Percentiles rank a stretch among this genome's conserved stretches.
Evolutionary conservation across 2,113 vertebrate genomes (phyloP).

Genomic region (Potamarius usumacintae): DNA sequence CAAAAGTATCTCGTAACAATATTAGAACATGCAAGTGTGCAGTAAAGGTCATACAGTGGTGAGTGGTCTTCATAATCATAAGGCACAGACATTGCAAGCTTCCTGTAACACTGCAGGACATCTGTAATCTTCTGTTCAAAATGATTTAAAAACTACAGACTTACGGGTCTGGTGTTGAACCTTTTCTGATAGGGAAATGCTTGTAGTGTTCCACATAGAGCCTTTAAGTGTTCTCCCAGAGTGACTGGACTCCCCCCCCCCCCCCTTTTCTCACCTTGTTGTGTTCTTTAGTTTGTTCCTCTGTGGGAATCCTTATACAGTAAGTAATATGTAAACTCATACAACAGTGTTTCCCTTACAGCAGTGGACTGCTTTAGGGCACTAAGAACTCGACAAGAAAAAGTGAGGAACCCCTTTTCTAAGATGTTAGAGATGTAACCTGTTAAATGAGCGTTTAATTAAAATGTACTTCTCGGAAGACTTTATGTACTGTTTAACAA

Average conservation of each 20-base stretch:
- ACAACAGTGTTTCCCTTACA: neutral
- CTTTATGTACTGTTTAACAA: neutral
- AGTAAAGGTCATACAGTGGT: neutral
- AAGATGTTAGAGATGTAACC: neutral
- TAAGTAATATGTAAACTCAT: neutral
- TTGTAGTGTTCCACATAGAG: neutral
- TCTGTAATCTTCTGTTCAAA: slow-evolving; percentile 3
- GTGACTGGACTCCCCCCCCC: no score
- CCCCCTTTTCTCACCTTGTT: neutral
- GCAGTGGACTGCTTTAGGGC: neutral
- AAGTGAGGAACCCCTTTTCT: neutral
- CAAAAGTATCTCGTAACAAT: neutral
- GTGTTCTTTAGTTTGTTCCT: neutral
- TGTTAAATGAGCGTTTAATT: neutral
- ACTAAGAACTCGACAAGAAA: neutral
- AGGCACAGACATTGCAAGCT: neutral
- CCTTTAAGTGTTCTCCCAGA: neutral
- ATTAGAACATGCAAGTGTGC: neutral
- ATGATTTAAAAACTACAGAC: neutral
- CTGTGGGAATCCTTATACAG: neutral
- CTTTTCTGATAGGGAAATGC: neutral
- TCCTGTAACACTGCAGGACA: slow-evolving; percentile 2
- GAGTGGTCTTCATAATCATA: neutral
- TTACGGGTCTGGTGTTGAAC: neutral
- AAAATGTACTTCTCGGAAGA: neutral